Evolutionary conservation across 2,113 vertebrate genomes (phyloP).

Genomic region (Oenanthe melanoleuca): DNA sequence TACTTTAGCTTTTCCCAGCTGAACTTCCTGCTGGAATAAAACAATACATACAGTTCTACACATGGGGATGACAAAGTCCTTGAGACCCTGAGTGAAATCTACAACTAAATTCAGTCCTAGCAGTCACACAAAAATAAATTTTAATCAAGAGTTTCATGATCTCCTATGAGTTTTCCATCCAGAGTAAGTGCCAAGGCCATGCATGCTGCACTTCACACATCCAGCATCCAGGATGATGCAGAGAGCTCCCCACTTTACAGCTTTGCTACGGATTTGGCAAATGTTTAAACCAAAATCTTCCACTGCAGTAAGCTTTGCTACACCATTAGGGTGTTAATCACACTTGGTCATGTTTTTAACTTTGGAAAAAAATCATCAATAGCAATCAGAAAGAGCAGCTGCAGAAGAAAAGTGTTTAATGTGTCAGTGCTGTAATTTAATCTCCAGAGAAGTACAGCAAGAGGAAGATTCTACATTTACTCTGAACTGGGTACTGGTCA

Average conservation of each 20-base stretch:
- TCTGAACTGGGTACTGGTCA: neutral
- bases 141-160: neutral
- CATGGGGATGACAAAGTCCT: neutral
- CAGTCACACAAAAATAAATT: neutral
- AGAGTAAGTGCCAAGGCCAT: neutral
- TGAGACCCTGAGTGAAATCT: neutral
- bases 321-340: neutral
- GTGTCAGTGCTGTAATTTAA: neutral
- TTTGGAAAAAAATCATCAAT: neutral
- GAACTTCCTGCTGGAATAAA: neutral
- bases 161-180: neutral
- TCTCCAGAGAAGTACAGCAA: neutral
- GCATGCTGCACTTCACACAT: neutral
- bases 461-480: neutral
- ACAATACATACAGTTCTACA: neutral
- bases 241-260: neutral
- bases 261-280: neutral
- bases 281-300: neutral
- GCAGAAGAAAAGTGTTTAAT: neutral
- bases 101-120: neutral
- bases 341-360: neutral
- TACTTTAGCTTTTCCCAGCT: neutral
- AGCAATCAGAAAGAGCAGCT: neutral
- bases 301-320: neutral
- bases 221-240: rapidly evolving